Evolutionary conservation across 2,797 vertebrate genomes (phyloP), one percentile per base, ranked within the genome.

Genomic region (Chromobotia macracanthus): DNA sequence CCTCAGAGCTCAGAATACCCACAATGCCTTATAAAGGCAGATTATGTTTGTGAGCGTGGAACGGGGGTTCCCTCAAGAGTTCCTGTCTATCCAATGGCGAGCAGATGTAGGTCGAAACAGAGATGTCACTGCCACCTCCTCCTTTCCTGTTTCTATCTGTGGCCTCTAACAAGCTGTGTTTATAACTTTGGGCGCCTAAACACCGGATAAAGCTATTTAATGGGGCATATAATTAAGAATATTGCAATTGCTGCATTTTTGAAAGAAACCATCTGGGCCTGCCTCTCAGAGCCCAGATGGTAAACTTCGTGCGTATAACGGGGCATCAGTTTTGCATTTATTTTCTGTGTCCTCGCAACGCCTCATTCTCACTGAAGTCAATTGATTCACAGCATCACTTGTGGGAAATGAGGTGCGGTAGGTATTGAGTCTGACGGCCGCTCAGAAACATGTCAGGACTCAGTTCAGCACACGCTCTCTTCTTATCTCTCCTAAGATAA

Each of bases 1-100:
- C 84, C 76, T 75, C 2, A 60, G 81, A 69, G 82, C 80, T 88
- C 80, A 89, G 91, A 88, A 90, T 84, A 88, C 83, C 85, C 86
- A 80, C 80, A 85, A 48, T 77, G 77, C 87, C 89, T 90, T 90
- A 90, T 88, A 89, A 87, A 89, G 89, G 84, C 77, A 84, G 60
- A 82, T 84, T 75, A 79, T 61, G 78, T 82, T 79, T 81, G 79
- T 73, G 31, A 53, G 60, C 60, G 60, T 53, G 77, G 81, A 73
- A 80, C 69, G 21, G 73, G 77, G 77, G 84, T 78, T 84, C 80
- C 87, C 85, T 85, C 69, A 77, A 81, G 67, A 69, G 35, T 65
- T 75, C 56, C 64, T 23, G 50, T 75, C 56, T 69, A 35, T 65
- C 64, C 56, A 58, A 79, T 11, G 48, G 35, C 9, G 48, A 72